These are phyloP conservation scores for Nemurella pictetii DNA, from an alignment of 2,888 invertebrate species.

Conservation along the genomic window DNA sequence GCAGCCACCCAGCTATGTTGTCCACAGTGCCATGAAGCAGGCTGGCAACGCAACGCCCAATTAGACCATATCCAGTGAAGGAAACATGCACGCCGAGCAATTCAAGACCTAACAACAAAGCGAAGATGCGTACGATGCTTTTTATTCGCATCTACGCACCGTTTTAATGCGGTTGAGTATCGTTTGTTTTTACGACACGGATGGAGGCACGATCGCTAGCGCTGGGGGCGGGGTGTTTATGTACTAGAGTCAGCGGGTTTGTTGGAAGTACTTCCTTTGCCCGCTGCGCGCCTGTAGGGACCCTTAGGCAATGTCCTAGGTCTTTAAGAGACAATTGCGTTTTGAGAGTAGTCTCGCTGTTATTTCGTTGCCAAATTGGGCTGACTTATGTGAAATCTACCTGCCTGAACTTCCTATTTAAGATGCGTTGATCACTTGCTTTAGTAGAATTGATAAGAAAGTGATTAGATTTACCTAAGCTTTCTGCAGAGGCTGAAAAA, in stretches of 20 bases:
- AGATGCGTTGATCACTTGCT: too few relatives aligned
- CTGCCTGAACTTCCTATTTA: too few relatives aligned
- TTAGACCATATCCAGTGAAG: neutral
- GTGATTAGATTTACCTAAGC: too few relatives aligned
- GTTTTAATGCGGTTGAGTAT: neutral
- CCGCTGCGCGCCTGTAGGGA: too few relatives aligned
- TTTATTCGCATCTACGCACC: neutral
- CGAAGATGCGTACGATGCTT: neutral
- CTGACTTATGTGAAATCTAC: too few relatives aligned
- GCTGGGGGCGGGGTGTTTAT: neutral
- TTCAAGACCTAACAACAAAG: neutral
- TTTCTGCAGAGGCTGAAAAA: too few relatives aligned
- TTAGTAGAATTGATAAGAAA: too few relatives aligned
- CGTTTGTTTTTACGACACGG: neutral
- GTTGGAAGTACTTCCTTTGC: too few relatives aligned
- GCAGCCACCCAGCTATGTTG: neutral
- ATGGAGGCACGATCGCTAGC: neutral
- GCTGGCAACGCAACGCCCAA: neutral
- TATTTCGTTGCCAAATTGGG: too few relatives aligned
- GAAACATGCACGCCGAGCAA: neutral
- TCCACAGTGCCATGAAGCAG: neutral
- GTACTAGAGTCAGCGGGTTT: neutral
- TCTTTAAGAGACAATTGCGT: too few relatives aligned
- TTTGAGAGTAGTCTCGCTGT: too few relatives aligned
- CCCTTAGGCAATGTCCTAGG: too few relatives aligned